Evolutionary conservation across 2,797 vertebrate genomes (phyloP).

Genomic region (Sylvilagus floridanus): DNA sequence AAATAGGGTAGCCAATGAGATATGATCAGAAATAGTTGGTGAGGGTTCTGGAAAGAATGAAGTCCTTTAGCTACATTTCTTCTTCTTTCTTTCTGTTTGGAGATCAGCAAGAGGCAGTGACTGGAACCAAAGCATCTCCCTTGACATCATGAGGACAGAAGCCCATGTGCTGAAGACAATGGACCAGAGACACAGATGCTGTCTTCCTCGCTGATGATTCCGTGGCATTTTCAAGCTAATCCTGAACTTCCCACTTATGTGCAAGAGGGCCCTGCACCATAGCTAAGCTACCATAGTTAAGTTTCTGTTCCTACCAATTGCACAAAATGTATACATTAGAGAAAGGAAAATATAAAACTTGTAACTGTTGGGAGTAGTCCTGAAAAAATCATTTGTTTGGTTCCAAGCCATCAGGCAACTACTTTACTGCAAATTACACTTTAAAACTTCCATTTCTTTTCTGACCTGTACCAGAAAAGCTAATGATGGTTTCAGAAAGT

Average conservation of each 20-base stretch:
- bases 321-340: constrained; percentile 12
- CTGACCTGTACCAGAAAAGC: constrained; percentile 63
- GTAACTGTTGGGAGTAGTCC: constrained; percentile 53
- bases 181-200: too few relatives aligned
- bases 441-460: constrained; percentile 74
- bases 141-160: neutral
- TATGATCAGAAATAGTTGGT: neutral
- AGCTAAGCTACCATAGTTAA: neutral
- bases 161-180: neutral
- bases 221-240: neutral
- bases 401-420: constrained; percentile 30
- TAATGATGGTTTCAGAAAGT: constrained; percentile 65
- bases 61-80: neutral
- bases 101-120: neutral
- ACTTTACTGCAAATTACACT: constrained; percentile 67
- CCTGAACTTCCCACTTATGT: neutral
- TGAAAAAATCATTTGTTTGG: constrained; percentile 74
- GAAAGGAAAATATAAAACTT: constrained; percentile 67
- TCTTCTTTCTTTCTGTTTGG: neutral
- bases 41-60: neutral
- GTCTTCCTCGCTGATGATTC: neutral
- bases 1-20: neutral
- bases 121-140: neutral
- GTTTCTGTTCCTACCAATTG: neutral
- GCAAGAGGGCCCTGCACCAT: neutral